These are phyloP conservation scores for Apis florea DNA, from an alignment of 1,140 invertebrate genomes.

Conservation along the genomic window DNA sequence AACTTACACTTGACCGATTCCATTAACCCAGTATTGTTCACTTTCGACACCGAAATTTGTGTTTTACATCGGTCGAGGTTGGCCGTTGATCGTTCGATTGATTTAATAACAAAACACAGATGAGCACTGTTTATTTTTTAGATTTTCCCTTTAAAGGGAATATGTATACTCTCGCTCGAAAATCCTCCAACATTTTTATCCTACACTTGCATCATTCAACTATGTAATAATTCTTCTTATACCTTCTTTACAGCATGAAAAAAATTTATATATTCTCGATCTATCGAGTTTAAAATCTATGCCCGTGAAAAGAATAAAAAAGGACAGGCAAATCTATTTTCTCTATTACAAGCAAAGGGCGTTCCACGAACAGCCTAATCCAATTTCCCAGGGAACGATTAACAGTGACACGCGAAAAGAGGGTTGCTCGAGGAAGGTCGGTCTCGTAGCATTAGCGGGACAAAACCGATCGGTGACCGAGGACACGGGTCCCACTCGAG, in stretches of 20 bases:
- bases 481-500: constrained; percentile 11
- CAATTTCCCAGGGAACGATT: constrained; percentile 1
- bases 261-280: too few species aligned
- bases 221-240: too few species aligned
- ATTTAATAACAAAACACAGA: not conserved
- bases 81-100: not conserved
- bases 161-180: too few species aligned
- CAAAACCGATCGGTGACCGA: constrained; percentile 10
- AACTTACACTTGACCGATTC: constrained; percentile 64
- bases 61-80: constrained; percentile 48
- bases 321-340: too few species aligned
- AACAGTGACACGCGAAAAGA: not conserved
- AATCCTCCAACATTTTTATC: too few species aligned
- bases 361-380: not conserved
- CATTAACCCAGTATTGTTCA: not conserved
- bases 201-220: too few species aligned
- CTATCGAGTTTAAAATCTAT: too few species aligned
- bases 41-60: constrained; percentile 62
- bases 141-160: not conserved
- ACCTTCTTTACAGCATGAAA: too few species aligned
- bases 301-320: too few species aligned
- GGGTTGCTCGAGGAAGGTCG: not conserved
- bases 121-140: not conserved
- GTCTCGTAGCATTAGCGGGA: constrained; percentile 8
- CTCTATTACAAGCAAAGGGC: not conserved